phyloP scores from a whole-genome alignment of 92 coral and sea anemone species.

The Blastomussa wellsi region DNA sequence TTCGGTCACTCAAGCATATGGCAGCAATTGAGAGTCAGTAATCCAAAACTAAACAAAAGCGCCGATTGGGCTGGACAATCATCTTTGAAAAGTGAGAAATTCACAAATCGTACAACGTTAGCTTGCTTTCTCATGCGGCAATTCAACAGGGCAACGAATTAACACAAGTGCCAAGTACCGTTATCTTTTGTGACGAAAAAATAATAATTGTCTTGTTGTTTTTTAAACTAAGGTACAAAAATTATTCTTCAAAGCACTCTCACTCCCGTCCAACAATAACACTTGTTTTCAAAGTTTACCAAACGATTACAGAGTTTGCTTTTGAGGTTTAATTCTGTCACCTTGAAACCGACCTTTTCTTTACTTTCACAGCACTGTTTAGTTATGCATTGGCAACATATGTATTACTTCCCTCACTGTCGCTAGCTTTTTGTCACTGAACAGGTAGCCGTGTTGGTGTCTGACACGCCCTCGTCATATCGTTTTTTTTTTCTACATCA shows the following conservation, averaged over 20 bases:
- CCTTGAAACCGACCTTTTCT: neutral
- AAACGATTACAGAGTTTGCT: neutral
- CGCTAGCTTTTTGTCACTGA: neutral
- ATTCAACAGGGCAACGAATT: neutral
- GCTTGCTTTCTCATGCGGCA: no score
- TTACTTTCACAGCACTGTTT: neutral
- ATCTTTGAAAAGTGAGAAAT: neutral
- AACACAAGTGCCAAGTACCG: neutral
- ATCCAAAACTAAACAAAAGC: conserved; percentile 19
- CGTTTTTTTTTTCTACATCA: neutral
- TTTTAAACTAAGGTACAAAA: neutral
- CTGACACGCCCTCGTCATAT: neutral
- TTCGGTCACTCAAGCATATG: conserved; percentile 12
- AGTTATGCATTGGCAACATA: neutral
- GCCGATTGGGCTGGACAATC: conserved; percentile 2
- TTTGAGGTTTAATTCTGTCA: neutral
- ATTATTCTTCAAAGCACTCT: neutral
- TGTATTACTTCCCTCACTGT: neutral
- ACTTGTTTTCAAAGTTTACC: neutral
- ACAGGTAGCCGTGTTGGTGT: neutral
- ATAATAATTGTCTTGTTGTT: neutral
- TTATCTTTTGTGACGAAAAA: neutral
- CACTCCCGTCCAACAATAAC: neutral
- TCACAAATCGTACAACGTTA: neutral
- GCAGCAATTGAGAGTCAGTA: conserved; percentile 12